These are phyloP conservation scores for Pediacus dermestoides DNA, from an alignment of 2,888 invertebrate species.

Conservation along the genomic window DNA sequence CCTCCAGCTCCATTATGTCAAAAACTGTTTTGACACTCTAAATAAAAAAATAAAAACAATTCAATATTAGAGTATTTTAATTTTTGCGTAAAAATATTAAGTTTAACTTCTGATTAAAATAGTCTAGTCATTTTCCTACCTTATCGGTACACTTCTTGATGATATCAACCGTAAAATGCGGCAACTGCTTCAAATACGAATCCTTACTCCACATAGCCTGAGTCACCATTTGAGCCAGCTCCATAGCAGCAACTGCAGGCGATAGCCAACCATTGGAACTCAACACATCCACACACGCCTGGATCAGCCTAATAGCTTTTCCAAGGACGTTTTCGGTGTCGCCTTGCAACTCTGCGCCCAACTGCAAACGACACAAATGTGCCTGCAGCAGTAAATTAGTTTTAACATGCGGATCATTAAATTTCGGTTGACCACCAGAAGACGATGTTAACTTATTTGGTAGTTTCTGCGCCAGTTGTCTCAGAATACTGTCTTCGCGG, in stretches of 20 bases:
- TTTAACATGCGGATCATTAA: constrained; percentile 95
- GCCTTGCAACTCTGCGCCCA: constrained; percentile 94
- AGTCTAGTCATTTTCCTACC: constrained; percentile 47
- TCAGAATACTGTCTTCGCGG: constrained; percentile 85
- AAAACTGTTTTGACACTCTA: constrained; percentile 85
- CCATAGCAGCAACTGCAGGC: constrained; percentile 99
- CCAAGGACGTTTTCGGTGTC: constrained; percentile 90
- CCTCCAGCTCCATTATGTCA: constrained; percentile 94
- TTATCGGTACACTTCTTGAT: constrained; percentile 90
- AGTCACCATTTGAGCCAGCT: constrained; percentile 98
- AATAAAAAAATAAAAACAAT: constrained; percentile 21
- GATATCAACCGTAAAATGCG: constrained; percentile 87
- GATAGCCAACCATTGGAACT: constrained; percentile 97
- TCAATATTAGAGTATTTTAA: background rate
- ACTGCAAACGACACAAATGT: constrained; percentile 88
- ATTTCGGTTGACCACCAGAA: constrained; percentile 66
- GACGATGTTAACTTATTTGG: constrained; percentile 62
- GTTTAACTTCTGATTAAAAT: background rate
- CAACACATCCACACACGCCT: constrained; percentile 93
- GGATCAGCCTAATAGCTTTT: constrained; percentile 79
- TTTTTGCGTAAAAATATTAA: constrained; percentile 4
- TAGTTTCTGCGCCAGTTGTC: constrained; percentile 53
- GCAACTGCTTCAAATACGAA: constrained; percentile 93
- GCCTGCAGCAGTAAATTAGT: constrained; percentile 94
- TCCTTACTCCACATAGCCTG: constrained; percentile 99